A percentile compares a stretch with the other conserved stretches of the same genome.
phyloP scores from a whole-genome alignment of 2,888 invertebrate species.

The Axea sp. region DNA sequence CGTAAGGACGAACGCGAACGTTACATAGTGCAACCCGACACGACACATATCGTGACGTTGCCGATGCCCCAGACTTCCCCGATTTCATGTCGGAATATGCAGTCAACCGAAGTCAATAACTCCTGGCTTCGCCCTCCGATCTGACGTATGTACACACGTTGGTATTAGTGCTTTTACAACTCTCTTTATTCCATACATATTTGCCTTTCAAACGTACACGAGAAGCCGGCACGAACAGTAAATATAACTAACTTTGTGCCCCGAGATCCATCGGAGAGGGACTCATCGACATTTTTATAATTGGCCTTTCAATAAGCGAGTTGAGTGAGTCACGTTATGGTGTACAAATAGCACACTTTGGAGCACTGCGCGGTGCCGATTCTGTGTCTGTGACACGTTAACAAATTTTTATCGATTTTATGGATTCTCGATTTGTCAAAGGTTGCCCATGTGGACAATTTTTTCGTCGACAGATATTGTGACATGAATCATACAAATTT shows the following conservation, averaged over 20 bases:
- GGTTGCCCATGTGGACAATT: no score
- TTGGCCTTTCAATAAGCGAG: slow-evolving; percentile 48
- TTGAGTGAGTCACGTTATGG: slow-evolving; percentile 39
- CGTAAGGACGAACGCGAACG: slow-evolving; percentile 66
- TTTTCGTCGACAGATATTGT: no score
- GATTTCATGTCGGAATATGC: slow-evolving; percentile 55
- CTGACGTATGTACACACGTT: slow-evolving; percentile 50
- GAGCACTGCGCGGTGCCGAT: neutral
- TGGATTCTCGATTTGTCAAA: neutral
- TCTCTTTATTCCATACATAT: slow-evolving; percentile 54
- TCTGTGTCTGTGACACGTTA: neutral
- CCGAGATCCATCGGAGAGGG: slow-evolving; percentile 20
- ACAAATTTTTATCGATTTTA: slow-evolving; percentile 4
- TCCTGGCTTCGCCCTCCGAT: slow-evolving; percentile 52
- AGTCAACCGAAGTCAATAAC: slow-evolving; percentile 61
- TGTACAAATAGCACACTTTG: slow-evolving; percentile 18
- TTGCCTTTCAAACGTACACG: slow-evolving; percentile 52
- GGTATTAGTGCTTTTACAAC: slow-evolving; percentile 58
- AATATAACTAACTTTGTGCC: slow-evolving; percentile 48
- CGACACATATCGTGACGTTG: slow-evolving; percentile 75
- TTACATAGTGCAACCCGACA: slow-evolving; percentile 73
- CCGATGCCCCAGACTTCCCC: slow-evolving; percentile 30
- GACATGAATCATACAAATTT: no score
- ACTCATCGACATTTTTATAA: slow-evolving; percentile 49
- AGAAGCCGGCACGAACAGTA: slow-evolving; percentile 30